A percentile compares a stretch with the other conserved stretches of the same genome.
Evolutionary conservation across 2,888 invertebrate genomes (phyloP).

Genomic region (Cephonodes hylas): DNA sequence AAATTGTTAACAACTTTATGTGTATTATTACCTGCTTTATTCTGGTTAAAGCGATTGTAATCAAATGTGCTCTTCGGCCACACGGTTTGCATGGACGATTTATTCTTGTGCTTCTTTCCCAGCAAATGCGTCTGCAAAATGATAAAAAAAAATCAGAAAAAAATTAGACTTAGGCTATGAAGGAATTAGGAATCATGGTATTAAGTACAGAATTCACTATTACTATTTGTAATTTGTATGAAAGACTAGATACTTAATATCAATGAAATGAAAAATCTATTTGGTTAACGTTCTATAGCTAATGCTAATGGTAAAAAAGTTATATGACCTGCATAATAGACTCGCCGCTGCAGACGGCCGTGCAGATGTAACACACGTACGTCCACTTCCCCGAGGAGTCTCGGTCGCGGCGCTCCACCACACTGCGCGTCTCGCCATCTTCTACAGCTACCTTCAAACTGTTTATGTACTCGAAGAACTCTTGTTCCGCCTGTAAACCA

Average conservation of each 20-base stretch:
- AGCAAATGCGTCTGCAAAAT: slow-evolving; percentile 67
- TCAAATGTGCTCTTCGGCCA: slow-evolving; percentile 60
- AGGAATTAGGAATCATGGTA: too few species aligned
- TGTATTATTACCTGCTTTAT: too few species aligned
- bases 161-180: too few species aligned
- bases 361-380: slow-evolving; percentile 78
- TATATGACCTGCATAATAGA: slow-evolving; percentile 60
- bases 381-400: slow-evolving; percentile 71
- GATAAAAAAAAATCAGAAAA: neutral
- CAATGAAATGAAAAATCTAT: too few species aligned
- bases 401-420: slow-evolving; percentile 72
- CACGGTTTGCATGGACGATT: slow-evolving; percentile 43
- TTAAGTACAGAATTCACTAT: too few species aligned
- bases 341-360: slow-evolving; percentile 73
- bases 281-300: too few species aligned
- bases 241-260: too few species aligned
- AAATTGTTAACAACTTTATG: too few species aligned
- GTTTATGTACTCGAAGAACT: slow-evolving; percentile 67
- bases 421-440: slow-evolving; percentile 63
- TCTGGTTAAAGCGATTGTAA: slow-evolving; percentile 21
- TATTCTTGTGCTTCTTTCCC: slow-evolving; percentile 73
- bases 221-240: too few species aligned
- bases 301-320: neutral
- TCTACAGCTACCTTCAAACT: slow-evolving; percentile 72
- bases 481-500: slow-evolving; percentile 63